phyloP scores from a whole-genome alignment of 2,797 vertebrate species.

The Gymnocypris eckloni region DNA sequence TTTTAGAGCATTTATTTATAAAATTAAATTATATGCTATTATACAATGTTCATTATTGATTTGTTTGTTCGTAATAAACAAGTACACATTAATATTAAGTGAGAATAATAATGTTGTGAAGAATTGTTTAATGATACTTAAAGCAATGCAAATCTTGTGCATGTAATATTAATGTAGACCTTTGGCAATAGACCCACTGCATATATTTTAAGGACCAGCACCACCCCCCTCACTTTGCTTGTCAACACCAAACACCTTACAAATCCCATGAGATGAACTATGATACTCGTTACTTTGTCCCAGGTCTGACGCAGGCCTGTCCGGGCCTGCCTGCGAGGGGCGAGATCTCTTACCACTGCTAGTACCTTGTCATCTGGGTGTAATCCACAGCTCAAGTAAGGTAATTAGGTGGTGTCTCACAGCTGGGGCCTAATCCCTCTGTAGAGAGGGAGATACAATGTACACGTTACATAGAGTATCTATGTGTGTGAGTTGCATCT shows the following conservation, averaged over 20 bases:
- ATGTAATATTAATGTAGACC: not conserved
- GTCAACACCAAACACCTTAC: slow-evolving; percentile 52
- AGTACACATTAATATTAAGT: not conserved
- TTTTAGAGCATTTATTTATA: not conserved
- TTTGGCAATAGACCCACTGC: not conserved
- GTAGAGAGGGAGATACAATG: slow-evolving; percentile 33
- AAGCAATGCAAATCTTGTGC: not conserved
- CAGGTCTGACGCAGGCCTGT: slow-evolving; percentile 63
- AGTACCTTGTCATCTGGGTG: slow-evolving; percentile 59
- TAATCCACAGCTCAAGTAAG: slow-evolving; percentile 55
- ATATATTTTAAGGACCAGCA: not conserved
- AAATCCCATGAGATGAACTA: slow-evolving; percentile 44
- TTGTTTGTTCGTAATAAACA: not conserved
- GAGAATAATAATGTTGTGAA: not conserved
- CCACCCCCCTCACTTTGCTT: slow-evolving; percentile 15
- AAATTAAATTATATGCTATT: not conserved
- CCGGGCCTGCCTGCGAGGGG: slow-evolving; percentile 66
- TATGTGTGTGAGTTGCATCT: slow-evolving; percentile 41
- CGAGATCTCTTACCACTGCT: slow-evolving; percentile 53
- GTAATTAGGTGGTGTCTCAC: slow-evolving; percentile 65
- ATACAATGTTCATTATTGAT: not conserved
- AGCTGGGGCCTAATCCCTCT: slow-evolving; percentile 55
- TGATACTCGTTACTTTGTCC: slow-evolving; percentile 35
- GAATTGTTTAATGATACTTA: not conserved
- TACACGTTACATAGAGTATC: slow-evolving; percentile 17